Conservation (phyloP, 2,888 invertebrate species). For the Dinocampus coccinellae region DNA sequence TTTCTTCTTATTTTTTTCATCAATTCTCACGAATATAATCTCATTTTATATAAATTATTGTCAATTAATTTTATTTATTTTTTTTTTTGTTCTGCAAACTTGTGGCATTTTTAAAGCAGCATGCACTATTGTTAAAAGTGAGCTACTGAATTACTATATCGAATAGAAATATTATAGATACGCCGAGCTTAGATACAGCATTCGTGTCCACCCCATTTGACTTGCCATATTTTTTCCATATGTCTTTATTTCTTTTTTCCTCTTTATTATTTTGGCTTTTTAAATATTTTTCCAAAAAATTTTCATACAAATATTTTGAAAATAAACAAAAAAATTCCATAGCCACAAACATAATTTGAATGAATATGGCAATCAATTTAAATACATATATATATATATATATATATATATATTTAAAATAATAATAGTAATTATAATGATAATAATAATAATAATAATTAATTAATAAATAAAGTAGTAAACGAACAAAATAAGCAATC, state of each 20-base stretch:
- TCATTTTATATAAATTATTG: too few species aligned
- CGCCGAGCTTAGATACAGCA: slow-evolving; percentile 68
- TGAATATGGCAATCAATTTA: neutral
- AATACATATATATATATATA: neutral
- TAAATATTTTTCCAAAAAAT: neutral
- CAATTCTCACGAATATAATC: too few species aligned
- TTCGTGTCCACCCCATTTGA: slow-evolving; percentile 65
- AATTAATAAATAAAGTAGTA: slow-evolving; percentile 39
- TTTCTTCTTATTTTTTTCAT: too few species aligned
- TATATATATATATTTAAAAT: slow-evolving; percentile 2
- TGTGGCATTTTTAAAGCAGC: slow-evolving; percentile 55
- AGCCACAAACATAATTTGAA: neutral
- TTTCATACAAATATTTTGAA: neutral
- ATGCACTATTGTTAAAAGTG: slow-evolving; percentile 70
- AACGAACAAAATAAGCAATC: slow-evolving; percentile 66
- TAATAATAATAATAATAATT: slow-evolving; percentile 24
- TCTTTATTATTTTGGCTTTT: neutral
- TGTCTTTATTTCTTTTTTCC: too few species aligned
- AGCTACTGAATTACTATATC: slow-evolving; percentile 66
- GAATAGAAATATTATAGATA: slow-evolving; percentile 65
- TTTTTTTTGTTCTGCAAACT: too few species aligned
- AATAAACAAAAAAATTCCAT: neutral
- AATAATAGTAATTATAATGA: slow-evolving; percentile 17
- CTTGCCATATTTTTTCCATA: slow-evolving; percentile 51
- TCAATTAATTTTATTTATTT: too few species aligned